A percentile compares a stretch with the other conserved stretches of the same genome.
phyloP scores from a whole-genome alignment of 2,888 invertebrate species.

The Tupiocoris notatus region DNA sequence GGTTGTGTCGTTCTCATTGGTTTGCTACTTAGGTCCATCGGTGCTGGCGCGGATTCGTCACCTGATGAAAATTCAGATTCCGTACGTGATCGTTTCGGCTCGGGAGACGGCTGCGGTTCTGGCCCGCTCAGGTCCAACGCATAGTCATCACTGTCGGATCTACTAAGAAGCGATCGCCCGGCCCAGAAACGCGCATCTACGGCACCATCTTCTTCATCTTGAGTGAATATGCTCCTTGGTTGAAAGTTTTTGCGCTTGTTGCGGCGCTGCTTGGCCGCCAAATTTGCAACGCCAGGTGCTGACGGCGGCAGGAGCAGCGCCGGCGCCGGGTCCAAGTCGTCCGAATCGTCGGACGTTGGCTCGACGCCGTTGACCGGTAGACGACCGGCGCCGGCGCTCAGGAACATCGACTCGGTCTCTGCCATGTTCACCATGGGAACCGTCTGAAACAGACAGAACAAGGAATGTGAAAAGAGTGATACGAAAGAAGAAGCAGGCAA shows the following conservation, averaged over 20 bases:
- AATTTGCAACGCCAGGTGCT: background rate
- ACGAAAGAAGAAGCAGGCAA: too few species aligned
- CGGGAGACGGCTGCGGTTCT: constrained; percentile 53
- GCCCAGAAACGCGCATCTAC: constrained; percentile 46
- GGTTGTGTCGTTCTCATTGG: constrained; percentile 7
- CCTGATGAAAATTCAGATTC: constrained; percentile 32
- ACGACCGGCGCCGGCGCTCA: constrained; percentile 61
- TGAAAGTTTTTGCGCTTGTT: constrained; percentile 78
- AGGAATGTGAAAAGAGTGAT: too few species aligned
- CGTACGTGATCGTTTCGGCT: constrained; percentile 47
- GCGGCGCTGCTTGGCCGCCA: constrained; percentile 60
- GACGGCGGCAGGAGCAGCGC: constrained; percentile 48
- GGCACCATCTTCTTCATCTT: constrained; percentile 50
- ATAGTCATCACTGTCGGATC: constrained; percentile 45
- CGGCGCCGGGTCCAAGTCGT: constrained; percentile 57
- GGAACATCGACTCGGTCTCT: constrained; percentile 58
- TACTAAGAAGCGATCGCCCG: constrained; percentile 38
- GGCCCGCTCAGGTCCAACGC: constrained; percentile 48
- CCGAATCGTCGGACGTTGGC: constrained; percentile 59
- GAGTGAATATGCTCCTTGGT: constrained; percentile 66
- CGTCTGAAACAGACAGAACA: constrained; percentile 4
- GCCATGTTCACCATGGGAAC: constrained; percentile 51
- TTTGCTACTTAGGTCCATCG: constrained; percentile 45
- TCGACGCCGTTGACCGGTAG: constrained; percentile 57
- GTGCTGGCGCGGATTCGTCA: constrained; percentile 46